Evolutionary conservation across 2,888 invertebrate species (phyloP).

Genomic region (Deroplatys truncata): DNA sequence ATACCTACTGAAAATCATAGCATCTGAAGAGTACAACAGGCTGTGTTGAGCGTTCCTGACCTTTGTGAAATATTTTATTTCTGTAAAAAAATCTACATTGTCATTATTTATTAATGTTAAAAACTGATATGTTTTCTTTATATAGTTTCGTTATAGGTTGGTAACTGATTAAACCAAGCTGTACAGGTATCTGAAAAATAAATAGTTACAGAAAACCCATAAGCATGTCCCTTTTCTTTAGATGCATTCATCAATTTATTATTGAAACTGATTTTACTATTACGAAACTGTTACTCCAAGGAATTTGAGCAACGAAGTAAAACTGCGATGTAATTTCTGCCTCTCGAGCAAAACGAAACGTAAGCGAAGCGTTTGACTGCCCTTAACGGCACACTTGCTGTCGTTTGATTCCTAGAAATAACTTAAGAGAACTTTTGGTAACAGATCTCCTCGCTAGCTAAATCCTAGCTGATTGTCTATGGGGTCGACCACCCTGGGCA

Average conservation of each 20-base stretch:
- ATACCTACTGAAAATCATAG: no score
- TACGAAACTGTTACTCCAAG: no score
- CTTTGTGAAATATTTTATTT: background rate
- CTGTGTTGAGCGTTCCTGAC: background rate
- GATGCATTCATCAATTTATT: no score
- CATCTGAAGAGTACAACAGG: no score
- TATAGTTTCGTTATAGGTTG: background rate
- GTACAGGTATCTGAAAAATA: no score
- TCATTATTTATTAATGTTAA: background rate
- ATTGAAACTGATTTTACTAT: no score
- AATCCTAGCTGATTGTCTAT: conserved; percentile 29
- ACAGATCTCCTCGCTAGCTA: conserved; percentile 17
- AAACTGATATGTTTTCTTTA: background rate
- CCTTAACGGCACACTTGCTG: background rate
- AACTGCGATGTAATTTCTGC: background rate
- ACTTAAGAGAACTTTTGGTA: background rate
- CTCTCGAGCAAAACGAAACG: background rate
- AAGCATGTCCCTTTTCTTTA: no score
- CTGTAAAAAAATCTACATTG: background rate
- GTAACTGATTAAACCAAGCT: background rate
- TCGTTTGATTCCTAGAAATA: background rate
- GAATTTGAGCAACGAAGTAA: background rate
- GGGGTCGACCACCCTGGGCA: conserved; percentile 36
- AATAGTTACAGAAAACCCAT: no score
- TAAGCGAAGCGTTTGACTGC: background rate